phyloP scores from a whole-genome alignment of 2,888 invertebrate species.

The Cephus pygmeus region DNA sequence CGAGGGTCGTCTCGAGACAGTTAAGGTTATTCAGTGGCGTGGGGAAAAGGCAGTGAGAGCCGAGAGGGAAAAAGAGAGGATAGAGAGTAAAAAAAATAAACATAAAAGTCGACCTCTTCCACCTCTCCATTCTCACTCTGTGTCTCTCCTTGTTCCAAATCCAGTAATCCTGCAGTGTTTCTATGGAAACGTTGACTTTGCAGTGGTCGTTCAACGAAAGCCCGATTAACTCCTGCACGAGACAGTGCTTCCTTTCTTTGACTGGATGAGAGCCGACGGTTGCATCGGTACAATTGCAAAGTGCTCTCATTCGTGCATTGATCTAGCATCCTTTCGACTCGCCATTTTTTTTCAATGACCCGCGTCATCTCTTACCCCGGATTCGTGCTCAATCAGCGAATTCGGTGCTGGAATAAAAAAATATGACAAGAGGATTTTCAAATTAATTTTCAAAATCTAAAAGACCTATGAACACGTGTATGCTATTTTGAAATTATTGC shows the following conservation, averaged over 20 bases:
- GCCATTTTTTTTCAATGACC: not conserved
- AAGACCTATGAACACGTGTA: not conserved
- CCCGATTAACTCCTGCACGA: slow-evolving; percentile 1
- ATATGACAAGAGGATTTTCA: not conserved
- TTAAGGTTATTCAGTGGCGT: not conserved
- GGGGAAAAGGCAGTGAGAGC: not conserved
- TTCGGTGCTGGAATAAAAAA: not conserved
- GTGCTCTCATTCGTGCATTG: not conserved
- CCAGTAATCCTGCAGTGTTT: slow-evolving; percentile 23
- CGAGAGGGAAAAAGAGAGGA: not conserved
- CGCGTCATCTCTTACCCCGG: not conserved
- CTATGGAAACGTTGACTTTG: slow-evolving; percentile 23
- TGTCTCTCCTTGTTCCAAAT: slow-evolving; percentile 13
- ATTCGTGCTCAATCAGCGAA: not conserved
- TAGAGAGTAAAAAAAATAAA: not conserved
- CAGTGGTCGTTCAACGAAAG: slow-evolving; percentile 10
- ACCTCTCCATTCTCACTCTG: slow-evolving; percentile 10
- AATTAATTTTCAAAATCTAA: not conserved
- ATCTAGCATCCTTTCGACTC: not conserved
- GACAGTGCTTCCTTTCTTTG: slow-evolving; percentile 2
- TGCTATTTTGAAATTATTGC: not conserved
- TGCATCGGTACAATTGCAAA: not conserved
- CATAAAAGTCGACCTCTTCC: not conserved
- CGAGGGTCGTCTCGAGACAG: not conserved
- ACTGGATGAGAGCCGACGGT: not conserved